Evolutionary conservation across 2,888 invertebrate species (phyloP), one percentile per base, ranked within the genome.

Genomic region (Pandemis cinnamomeana): DNA sequence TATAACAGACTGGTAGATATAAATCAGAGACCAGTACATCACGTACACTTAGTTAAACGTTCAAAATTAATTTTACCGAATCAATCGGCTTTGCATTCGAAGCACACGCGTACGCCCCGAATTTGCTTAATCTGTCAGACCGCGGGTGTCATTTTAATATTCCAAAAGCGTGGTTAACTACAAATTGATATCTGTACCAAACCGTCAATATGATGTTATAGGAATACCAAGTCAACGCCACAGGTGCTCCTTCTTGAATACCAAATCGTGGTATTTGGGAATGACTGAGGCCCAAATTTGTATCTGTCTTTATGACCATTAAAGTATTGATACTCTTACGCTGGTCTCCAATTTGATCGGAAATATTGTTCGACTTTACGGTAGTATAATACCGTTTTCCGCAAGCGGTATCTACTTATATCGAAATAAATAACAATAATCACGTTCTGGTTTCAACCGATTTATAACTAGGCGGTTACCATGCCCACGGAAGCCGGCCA

Each of bases 131-230:
- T 74, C 71, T 74, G 64, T 71, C 74, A 62, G 58, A 66, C 73
- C 36, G 60, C 71, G 70, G 70, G 74, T 67, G 70, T 62, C 76
- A 75, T 72, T 85, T 88, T 84, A 83, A 81, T 84, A 91, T 91
- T 89, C 87, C 60, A 71, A 74, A 76, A 77, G 81, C 83, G 84
- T 87, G 79, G 78, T 82, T 83, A 86, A 90, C 85, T 88, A 92
- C 91, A 91, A 89, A 92, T 92, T 91, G 91, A 92, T 93, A 92
- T 92, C 91, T 86, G 90, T 83, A 87, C 87, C 89, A 91, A 91
- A 92, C 91, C 92, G 90, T 86, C 83, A 80, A 80, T 77, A 83
- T 79, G 76, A 76, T 85, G 86, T 79, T 83, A 82, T 81, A 78
- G 80, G 91, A 88, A 92, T 91, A 91, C 88, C 82, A 90, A 91